These are phyloP conservation scores for Enteromius viviparus DNA, from an alignment of 2,797 vertebrate species.

Conservation along the genomic window DNA sequence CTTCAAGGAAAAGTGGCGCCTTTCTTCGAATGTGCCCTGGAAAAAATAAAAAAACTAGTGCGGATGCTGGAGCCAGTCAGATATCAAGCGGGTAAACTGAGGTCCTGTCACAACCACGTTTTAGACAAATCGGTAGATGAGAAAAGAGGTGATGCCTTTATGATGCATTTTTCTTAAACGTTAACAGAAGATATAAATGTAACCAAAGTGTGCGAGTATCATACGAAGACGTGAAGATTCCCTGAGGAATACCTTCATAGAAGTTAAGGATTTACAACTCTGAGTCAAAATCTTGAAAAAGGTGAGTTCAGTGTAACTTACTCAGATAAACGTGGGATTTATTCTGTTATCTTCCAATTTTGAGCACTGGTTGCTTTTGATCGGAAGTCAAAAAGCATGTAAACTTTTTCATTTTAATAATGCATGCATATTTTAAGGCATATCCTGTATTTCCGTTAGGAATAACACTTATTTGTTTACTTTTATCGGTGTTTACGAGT, in stretches of 20 bases:
- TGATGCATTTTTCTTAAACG: neutral
- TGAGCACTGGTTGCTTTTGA: neutral
- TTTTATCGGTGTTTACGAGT: neutral
- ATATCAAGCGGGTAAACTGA: neutral
- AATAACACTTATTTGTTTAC: neutral
- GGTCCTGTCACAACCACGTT: neutral
- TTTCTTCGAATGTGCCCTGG: conserved; percentile 24
- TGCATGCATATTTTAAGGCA: neutral
- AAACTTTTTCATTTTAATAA: neutral
- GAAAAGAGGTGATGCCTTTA: too few species aligned
- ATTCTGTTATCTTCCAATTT: neutral
- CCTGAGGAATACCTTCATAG: conserved; percentile 1
- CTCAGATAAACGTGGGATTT: neutral
- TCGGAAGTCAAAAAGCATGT: neutral
- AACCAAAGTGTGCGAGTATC: neutral
- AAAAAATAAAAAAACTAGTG: neutral
- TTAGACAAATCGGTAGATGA: neutral
- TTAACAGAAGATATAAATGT: neutral
- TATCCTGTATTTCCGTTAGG: neutral
- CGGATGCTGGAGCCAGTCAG: conserved; percentile 19
- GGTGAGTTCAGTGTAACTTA: conserved; percentile 5
- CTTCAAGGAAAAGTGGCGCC: conserved; percentile 18
- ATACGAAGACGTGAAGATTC: neutral
- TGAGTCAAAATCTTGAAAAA: neutral
- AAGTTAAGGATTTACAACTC: conserved; percentile 5